These are phyloP conservation scores for Parotocinclus haroldoi DNA, from an alignment of 2,797 vertebrate genomes.

Conservation along the genomic window DNA sequence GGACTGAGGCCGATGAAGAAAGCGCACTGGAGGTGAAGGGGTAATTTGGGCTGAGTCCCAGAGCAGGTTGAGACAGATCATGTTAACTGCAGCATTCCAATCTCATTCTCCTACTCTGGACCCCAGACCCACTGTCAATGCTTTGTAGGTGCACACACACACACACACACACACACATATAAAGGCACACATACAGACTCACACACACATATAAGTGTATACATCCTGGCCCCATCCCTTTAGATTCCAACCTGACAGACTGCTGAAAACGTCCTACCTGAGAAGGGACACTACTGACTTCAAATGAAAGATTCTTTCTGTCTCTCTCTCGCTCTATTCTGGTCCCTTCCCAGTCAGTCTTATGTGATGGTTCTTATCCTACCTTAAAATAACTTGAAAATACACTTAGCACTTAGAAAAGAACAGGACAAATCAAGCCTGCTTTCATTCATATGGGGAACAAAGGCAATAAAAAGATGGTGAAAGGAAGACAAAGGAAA, in stretches of 20 bases:
- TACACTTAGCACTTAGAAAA: no score
- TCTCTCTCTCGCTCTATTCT: no score
- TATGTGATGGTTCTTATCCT: no score
- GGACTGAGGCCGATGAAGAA: not conserved
- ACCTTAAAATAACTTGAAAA: no score
- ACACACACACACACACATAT: constrained; percentile 19
- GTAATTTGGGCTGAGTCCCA: constrained; percentile 48
- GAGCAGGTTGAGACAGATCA: constrained; percentile 63
- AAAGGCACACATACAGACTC: no score
- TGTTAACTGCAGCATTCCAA: constrained; percentile 68
- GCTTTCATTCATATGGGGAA: no score
- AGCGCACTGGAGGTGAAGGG: constrained; percentile 6
- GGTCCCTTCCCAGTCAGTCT: no score
- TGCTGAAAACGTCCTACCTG: constrained; percentile 7
- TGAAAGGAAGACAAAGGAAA: no score
- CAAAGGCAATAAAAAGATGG: no score
- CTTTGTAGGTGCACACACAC: constrained; percentile 20
- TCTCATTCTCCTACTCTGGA: constrained; percentile 44
- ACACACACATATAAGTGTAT: constrained; percentile 33
- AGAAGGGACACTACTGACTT: no score
- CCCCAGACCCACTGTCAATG: constrained; percentile 32
- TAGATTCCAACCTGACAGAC: constrained; percentile 29
- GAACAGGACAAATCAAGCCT: no score
- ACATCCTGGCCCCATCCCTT: constrained; percentile 14
- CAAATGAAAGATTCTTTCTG: no score